Evolutionary conservation across 2,113 vertebrate species (phyloP).

Genomic region (Tragelaphus imberbis): DNA sequence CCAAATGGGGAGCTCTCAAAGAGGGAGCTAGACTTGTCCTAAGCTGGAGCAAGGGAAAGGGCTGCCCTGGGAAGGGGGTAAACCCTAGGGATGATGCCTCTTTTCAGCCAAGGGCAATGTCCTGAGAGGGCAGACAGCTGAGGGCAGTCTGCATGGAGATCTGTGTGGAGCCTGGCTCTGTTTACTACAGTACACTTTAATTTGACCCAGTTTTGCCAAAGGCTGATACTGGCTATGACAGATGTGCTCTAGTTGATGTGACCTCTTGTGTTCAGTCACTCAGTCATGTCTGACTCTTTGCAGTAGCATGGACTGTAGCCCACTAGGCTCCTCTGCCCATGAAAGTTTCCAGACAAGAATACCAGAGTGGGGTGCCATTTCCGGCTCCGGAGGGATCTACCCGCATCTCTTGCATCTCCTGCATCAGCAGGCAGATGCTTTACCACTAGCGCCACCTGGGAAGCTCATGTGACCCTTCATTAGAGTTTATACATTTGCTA

Average conservation of each 20-base stretch:
- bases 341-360: background rate
- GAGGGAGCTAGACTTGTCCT: background rate
- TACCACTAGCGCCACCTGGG: background rate
- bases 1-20: background rate
- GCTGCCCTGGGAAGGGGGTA: background rate
- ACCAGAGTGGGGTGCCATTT: background rate
- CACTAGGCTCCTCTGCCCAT: background rate
- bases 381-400: background rate
- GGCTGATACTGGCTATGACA: background rate
- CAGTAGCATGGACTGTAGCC: background rate
- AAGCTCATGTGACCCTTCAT: background rate
- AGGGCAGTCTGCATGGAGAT: background rate
- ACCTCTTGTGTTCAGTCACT: background rate
- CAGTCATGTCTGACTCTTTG: background rate
- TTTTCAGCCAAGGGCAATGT: background rate
- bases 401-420: rapidly evolving
- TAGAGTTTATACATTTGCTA: background rate
- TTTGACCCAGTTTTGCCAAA: background rate
- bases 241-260: background rate
- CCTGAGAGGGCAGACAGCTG: background rate
- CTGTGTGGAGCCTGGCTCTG: background rate
- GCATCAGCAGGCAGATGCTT: background rate
- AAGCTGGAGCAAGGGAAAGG: background rate
- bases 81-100: background rate
- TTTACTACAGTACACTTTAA: background rate